Evolutionary conservation across 1,140 invertebrate genomes (phyloP).

Genomic region (Laupala kohalensis): DNA sequence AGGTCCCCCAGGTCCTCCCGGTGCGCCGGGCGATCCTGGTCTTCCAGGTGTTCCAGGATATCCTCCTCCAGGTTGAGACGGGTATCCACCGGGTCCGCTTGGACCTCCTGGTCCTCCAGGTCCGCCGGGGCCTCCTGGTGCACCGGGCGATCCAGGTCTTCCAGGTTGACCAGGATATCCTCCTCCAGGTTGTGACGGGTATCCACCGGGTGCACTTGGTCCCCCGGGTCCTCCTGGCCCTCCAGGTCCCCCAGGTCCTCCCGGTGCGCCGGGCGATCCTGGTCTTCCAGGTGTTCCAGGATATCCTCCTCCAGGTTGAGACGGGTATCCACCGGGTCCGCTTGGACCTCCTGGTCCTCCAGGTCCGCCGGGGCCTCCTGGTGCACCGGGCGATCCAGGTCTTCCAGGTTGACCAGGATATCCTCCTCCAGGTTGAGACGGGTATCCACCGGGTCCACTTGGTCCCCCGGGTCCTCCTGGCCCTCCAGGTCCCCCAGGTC

Average conservation of each 20-base stretch:
- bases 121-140: background rate
- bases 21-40: background rate
- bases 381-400: too few relatives aligned
- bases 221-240: constrained; percentile 20
- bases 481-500: background rate
- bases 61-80: too few relatives aligned
- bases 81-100: background rate
- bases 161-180: background rate
- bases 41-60: constrained; percentile 19
- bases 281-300: constrained; percentile 3
- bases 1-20: background rate
- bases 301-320: too few relatives aligned
- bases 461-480: constrained; percentile 3
- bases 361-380: constrained; percentile 7
- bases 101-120: constrained; percentile 14
- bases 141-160: background rate
- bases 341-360: background rate
- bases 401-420: too few relatives aligned
- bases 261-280: background rate
- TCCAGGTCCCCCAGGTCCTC: constrained; percentile 13
- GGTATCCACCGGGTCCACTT: constrained; percentile 15
- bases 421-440: constrained; percentile 8
- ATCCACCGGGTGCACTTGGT: background rate
- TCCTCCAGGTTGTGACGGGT: constrained; percentile 19
- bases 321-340: background rate